Evolutionary conservation across 2,113 vertebrate genomes (phyloP).

Genomic region (Herpetotheres cachinnans): DNA sequence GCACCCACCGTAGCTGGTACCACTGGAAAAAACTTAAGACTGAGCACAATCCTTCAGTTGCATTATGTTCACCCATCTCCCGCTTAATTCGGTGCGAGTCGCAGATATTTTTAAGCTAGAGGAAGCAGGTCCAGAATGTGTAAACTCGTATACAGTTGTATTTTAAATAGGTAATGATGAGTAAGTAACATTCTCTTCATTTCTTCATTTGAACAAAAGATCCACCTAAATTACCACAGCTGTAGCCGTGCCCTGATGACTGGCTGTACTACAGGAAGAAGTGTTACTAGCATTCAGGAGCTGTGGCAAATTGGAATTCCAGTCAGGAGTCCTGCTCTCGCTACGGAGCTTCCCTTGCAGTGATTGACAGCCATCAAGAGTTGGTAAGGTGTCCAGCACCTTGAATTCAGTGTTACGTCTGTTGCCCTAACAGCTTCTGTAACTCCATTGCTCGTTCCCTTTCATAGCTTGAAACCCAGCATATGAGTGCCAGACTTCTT

Average conservation of each 20-base stretch:
- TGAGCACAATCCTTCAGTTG: neutral
- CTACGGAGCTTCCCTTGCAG: neutral
- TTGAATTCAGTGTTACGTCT: neutral
- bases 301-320: neutral
- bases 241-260: neutral
- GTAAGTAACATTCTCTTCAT: neutral
- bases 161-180: neutral
- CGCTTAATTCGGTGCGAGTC: neutral
- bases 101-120: neutral
- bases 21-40: neutral
- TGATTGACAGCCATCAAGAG: neutral
- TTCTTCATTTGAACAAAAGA: neutral
- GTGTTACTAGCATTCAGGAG: neutral
- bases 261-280: neutral
- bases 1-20: neutral
- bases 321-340: neutral
- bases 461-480: neutral
- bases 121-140: neutral
- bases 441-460: neutral
- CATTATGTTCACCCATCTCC: neutral
- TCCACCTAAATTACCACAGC: neutral
- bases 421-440: neutral
- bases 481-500: neutral
- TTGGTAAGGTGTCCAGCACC: neutral
- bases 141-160: neutral